Evolutionary conservation across 1,140 invertebrate species (phyloP).

Genomic region (Stegodyphus mimosarum): DNA sequence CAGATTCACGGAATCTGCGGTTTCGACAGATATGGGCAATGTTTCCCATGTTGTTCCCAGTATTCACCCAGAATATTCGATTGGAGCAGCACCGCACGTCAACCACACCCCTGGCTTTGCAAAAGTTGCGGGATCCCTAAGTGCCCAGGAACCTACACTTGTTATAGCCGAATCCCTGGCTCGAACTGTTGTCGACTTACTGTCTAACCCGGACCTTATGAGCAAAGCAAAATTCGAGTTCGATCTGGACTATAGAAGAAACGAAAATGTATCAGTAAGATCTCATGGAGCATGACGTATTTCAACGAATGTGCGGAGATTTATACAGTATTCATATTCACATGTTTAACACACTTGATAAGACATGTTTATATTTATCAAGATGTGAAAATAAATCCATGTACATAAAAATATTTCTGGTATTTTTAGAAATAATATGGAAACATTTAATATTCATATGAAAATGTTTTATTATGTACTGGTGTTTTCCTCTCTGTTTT

Average conservation of each 20-base stretch:
- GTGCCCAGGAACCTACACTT: slow-evolving; percentile 64
- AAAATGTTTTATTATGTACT: too few relatives aligned
- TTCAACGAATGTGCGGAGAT: too few relatives aligned
- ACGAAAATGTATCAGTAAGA: too few relatives aligned
- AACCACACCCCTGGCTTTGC: slow-evolving; percentile 67
- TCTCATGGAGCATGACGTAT: too few relatives aligned
- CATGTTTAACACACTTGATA: too few relatives aligned
- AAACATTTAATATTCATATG: too few relatives aligned
- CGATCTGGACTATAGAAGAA: background rate
- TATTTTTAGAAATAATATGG: too few relatives aligned
- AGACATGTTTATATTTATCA: too few relatives aligned
- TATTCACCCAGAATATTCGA: slow-evolving; percentile 67
- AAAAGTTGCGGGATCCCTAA: slow-evolving; percentile 62
- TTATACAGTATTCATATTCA: too few relatives aligned
- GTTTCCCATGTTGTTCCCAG: slow-evolving; percentile 67
- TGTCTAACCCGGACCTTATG: slow-evolving; percentile 40
- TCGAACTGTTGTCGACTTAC: slow-evolving; percentile 63
- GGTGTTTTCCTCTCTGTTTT: too few relatives aligned
- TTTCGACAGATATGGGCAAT: slow-evolving; percentile 67
- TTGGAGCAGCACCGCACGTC: slow-evolving; percentile 63
- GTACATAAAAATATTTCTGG: too few relatives aligned
- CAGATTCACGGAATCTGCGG: slow-evolving; percentile 24
- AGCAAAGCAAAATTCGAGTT: slow-evolving; percentile 43
- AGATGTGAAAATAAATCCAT: too few relatives aligned
- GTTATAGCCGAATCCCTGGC: slow-evolving; percentile 65